Conservation (phyloP, 2,797 vertebrate genomes). For the Tangara arthus region DNA sequence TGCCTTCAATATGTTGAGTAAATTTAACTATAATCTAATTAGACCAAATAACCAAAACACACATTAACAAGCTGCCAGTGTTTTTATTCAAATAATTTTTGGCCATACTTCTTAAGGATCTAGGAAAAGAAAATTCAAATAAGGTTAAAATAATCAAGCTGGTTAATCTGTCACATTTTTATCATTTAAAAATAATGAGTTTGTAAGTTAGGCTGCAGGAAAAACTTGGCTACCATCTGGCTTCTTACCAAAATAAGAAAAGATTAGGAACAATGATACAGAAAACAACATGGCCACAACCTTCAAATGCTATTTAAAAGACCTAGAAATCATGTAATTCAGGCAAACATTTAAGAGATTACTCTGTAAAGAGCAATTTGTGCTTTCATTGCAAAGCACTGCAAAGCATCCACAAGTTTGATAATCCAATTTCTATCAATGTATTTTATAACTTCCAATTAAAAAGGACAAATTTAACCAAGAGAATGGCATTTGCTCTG, state of each 20-base stretch:
- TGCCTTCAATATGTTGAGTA: slow-evolving; percentile 39
- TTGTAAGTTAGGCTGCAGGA: not conserved
- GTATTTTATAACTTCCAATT: slow-evolving; percentile 7
- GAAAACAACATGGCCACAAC: not conserved
- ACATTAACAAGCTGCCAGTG: not conserved
- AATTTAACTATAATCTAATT: slow-evolving; percentile 56
- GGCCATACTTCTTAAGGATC: slow-evolving; percentile 10
- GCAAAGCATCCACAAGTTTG: slow-evolving; percentile 2
- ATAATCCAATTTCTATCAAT: slow-evolving; percentile 31
- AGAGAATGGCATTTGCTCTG: not conserved
- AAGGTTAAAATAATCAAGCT: slow-evolving; percentile 23
- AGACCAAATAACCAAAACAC: slow-evolving; percentile 48
- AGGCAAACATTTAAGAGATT: not conserved
- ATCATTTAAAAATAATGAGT: not conserved
- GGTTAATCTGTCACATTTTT: slow-evolving; percentile 17
- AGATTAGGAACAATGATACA: not conserved
- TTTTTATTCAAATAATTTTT: slow-evolving; percentile 46
- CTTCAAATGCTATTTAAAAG: not conserved
- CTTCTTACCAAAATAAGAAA: not conserved
- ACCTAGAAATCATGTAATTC: not conserved
- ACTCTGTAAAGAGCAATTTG: not conserved
- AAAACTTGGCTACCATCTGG: not conserved
- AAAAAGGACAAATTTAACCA: not conserved
- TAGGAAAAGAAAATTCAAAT: slow-evolving; percentile 36
- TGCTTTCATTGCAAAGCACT: not conserved